Base-by-base conservation (phyloP, 1,140 invertebrate species). In the Antheraea pernyi region DNA sequence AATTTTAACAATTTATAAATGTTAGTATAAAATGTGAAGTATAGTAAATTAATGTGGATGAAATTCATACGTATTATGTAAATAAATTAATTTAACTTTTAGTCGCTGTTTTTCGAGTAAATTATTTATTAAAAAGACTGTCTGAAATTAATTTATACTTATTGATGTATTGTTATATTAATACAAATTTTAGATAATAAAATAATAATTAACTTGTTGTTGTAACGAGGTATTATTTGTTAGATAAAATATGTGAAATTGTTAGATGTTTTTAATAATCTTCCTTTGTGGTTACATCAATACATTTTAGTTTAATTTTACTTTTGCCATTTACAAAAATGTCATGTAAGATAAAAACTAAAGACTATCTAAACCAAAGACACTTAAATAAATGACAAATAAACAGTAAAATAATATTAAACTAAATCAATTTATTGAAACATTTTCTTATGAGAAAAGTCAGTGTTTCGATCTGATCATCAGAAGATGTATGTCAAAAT, bases 101-200 rank as follows among this genome's bases (percentile, higher is more conserved):
- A 72, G 63, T 72, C 58, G 18, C 60, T 68, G 22, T 69, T 70
- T 64, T 42, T 68, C 42, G 65, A 69, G 68, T 68, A 53, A 70
- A 73, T 75, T 75, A 73, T 78, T 78, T 78, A 75, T 75, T 75
- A 72, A 78, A 72, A 78, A 78, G 76, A 78, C 76, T 78, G 76
- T 78, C 67, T 71, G 71, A 72, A 72, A 60, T 70, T 69, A 74
- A 74, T 73, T 42, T 42, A 10, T 42, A 42, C 39, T 42, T 42
- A 42, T 42, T 42, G 11, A 42, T 42, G 39, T 42, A 42, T 42
- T 42, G 39, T 42, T 42, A 18, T 22, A 19, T 16, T 60, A 19
- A 19, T 60, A 19, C n/a, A 13, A 59, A 60, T 60, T 19, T 60
- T 60, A 22, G 13, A 19, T 60, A 19, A 60, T 60, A 60, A 60